Percentiles rank a stretch among this genome's conserved stretches.
Conservation (phyloP, 2,888 invertebrate genomes). For the Corbicula japonica region DNA sequence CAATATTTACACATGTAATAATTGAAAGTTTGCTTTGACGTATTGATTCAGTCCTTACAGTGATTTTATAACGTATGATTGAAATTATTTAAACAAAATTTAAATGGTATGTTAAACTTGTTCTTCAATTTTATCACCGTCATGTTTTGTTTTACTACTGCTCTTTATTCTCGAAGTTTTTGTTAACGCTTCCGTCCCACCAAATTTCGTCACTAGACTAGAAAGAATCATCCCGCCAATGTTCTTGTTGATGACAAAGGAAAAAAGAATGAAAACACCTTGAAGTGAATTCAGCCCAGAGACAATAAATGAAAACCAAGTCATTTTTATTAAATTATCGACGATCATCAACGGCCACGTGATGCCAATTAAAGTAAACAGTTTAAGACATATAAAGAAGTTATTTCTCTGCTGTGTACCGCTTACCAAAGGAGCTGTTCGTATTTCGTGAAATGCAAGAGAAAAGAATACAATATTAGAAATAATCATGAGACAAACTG, state of each 20-base stretch:
- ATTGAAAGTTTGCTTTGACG: too few relatives aligned
- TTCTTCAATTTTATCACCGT: too few relatives aligned
- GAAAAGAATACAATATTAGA: slow-evolving; percentile 65
- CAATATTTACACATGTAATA: too few relatives aligned
- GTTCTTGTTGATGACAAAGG: slow-evolving; percentile 62
- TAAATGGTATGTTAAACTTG: too few relatives aligned
- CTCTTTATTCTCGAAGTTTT: too few relatives aligned
- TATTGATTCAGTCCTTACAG: too few relatives aligned
- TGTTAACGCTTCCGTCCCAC: too few relatives aligned
- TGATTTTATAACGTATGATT: too few relatives aligned
- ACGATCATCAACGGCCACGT: slow-evolving; percentile 73
- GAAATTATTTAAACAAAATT: too few relatives aligned
- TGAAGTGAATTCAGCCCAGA: slow-evolving; percentile 70
- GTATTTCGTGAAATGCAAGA: slow-evolving; percentile 59
- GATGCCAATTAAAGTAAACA: slow-evolving; percentile 71
- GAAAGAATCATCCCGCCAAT: too few relatives aligned
- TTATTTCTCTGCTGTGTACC: slow-evolving; percentile 33
- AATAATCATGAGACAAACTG: slow-evolving; percentile 56
- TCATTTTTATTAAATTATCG: slow-evolving; percentile 59
- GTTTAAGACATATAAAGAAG: slow-evolving; percentile 66
- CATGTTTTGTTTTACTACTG: too few relatives aligned
- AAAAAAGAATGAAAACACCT: slow-evolving; percentile 70
- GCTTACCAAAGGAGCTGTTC: slow-evolving; percentile 31
- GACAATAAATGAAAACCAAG: slow-evolving; percentile 61
- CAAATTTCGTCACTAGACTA: too few relatives aligned